A percentile compares a stretch with the other conserved stretches of the same genome.
Conservation (phyloP, 64 coral and sea anemone species). For the Actinia equina region DNA sequence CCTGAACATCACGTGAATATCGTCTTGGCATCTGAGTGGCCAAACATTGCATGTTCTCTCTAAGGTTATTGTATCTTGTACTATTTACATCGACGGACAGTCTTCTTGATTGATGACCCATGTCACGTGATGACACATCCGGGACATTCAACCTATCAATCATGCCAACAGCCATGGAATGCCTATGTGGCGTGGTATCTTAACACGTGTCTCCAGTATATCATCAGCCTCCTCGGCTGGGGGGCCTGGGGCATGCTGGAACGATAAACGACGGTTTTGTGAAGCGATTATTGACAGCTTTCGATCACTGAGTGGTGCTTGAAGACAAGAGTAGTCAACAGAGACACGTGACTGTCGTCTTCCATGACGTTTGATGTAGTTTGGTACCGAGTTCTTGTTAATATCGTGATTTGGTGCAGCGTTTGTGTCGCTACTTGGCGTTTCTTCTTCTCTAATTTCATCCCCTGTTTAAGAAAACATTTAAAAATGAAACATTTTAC, state of each 20-base stretch:
- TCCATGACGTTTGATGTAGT: constrained; percentile 1
- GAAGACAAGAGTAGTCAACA: neutral
- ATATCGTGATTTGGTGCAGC: neutral
- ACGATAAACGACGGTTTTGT: neutral
- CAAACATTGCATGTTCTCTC: neutral
- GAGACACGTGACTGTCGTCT: neutral
- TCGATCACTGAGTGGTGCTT: constrained; percentile 24
- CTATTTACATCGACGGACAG: constrained; percentile 25
- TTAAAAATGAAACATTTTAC: neutral
- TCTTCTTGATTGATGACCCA: neutral
- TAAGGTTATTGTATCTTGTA: neutral
- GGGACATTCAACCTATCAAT: neutral
- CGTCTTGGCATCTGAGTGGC: constrained; percentile 20
- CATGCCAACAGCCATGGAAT: constrained; percentile 6
- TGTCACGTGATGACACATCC: neutral
- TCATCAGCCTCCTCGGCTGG: neutral
- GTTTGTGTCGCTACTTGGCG: neutral
- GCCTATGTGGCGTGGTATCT: neutral
- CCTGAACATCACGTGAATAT: constrained; percentile 43
- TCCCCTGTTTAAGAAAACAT: neutral
- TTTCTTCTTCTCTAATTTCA: neutral
- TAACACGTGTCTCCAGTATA: neutral
- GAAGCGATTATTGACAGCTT: constrained; percentile 17
- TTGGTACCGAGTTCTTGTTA: neutral
- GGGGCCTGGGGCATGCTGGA: neutral